Base-by-base conservation (phyloP, 2,797 vertebrate genomes). In the Phylloscopus collybita region DNA sequence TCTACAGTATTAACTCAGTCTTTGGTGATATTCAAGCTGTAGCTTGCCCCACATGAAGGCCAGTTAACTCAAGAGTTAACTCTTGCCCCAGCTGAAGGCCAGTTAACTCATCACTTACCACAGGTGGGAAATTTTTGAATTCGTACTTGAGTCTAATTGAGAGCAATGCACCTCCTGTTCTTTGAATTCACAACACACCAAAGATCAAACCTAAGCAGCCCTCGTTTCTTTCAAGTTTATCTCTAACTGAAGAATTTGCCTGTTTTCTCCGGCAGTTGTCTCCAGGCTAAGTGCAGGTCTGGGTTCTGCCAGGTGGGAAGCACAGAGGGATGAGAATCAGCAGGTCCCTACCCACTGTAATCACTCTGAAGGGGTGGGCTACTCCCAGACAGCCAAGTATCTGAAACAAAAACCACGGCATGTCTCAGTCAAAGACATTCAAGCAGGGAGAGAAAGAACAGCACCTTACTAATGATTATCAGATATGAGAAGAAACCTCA, bases 211-310 rank as follows among this genome's bases (percentile, higher is more conserved):
- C 54, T 56, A 72, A 90, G 65, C 64, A 94, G 80, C 61, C 49
- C 36, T 67, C 53, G 9, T 16, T 74, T 86, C 88, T 94, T 95
- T 95, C 69, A 90, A 88, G 88, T 84, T 96, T 95, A 95, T 92
- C 95, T 90, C 59, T 64, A 60, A 57, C 71, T 71, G 88, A 95
- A 87, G 75, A 95, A 94, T 92, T 93, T 86, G 72, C 42, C 72
- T 91, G 50, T 86, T 85, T 85, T 80, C 74, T 83, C 54, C 0
- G 0, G 86, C 38, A 9, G 32, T 5, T 94, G 64, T 91, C 60
- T 82, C 53, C 60, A 88, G 85, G 93, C 82, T 83, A 72, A 83
- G 78, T 5, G 5, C 67, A 91, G 74, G 65, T 61, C 75, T 74
- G 88, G 65, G 83, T 71, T 89, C 79, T 96, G 59, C 54, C 0